These are phyloP conservation scores for Serinus canaria DNA, from an alignment of 2,113 vertebrate species.

Conservation along the genomic window DNA sequence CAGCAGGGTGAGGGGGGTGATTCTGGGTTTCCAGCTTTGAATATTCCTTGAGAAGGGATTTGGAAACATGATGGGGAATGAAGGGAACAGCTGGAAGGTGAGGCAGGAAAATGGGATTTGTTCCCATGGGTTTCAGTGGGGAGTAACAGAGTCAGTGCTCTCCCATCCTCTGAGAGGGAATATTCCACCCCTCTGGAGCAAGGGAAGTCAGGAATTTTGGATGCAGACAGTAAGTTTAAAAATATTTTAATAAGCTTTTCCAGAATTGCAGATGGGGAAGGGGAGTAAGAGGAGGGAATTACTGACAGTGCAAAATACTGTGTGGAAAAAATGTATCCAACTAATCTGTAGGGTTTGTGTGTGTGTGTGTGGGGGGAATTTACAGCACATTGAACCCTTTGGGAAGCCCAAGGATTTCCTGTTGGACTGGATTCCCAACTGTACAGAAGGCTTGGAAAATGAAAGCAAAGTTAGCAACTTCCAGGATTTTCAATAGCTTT, in stretches of 20 bases:
- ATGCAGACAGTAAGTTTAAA: slow-evolving; percentile 60
- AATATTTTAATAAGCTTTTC: slow-evolving; percentile 80
- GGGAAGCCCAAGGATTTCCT: slow-evolving; percentile 28
- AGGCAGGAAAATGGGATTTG: not conserved
- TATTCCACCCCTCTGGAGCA: not conserved
- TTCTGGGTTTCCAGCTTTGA: not conserved
- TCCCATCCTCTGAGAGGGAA: not conserved
- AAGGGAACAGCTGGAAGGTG: not conserved
- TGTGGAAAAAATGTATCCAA: slow-evolving; percentile 60
- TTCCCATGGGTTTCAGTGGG: no score
- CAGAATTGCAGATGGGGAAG: slow-evolving; percentile 68
- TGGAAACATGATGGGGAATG: not conserved
- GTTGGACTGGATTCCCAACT: slow-evolving; percentile 12
- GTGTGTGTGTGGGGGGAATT: not conserved
- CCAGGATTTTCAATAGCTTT: slow-evolving; percentile 62
- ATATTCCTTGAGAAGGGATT: not conserved
- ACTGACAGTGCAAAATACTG: slow-evolving; percentile 78
- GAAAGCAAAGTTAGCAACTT: slow-evolving; percentile 46
- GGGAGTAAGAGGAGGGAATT: slow-evolving; percentile 29
- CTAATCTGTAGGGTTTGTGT: not conserved
- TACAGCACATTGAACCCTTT: slow-evolving; percentile 23
- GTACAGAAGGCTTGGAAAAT: not conserved
- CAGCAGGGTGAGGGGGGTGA: not conserved
- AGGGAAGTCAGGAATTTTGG: not conserved
- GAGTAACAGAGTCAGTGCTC: not conserved